Conservation (phyloP, 2,113 vertebrate species). For the Plestiodon gilberti region DNA sequence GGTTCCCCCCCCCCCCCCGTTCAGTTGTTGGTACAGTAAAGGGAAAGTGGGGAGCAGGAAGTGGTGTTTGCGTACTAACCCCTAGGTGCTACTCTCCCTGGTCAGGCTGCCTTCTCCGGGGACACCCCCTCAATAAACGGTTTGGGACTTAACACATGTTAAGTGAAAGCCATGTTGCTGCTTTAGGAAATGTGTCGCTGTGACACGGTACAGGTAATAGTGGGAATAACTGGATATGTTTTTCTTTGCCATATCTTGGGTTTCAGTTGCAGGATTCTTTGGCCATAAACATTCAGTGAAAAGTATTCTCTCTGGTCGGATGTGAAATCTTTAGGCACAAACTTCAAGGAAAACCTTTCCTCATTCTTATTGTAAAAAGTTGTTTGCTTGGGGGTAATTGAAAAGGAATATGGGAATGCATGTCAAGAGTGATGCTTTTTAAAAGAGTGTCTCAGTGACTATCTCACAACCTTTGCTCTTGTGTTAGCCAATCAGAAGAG, state of each 20-base stretch:
- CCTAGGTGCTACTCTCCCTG: too few relatives aligned
- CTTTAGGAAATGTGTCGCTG: background rate
- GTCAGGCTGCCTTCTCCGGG: too few relatives aligned
- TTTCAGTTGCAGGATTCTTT: background rate
- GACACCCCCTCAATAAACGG: background rate
- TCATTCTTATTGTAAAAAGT: background rate
- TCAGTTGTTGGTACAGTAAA: too few relatives aligned
- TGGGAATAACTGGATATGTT: background rate
- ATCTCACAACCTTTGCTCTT: background rate
- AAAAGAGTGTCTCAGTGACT: rapidly evolving
- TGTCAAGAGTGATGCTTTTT: background rate
- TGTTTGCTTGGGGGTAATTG: slow-evolving; percentile 2
- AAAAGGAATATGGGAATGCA: background rate
- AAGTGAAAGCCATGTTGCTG: background rate
- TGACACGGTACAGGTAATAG: too few relatives aligned
- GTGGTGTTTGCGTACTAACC: too few relatives aligned
- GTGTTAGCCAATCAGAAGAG: background rate
- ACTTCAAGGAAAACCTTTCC: background rate
- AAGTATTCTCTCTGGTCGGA: background rate
- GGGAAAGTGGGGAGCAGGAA: too few relatives aligned
- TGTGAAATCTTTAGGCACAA: background rate
- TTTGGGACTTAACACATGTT: background rate
- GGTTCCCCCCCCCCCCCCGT: too few relatives aligned
- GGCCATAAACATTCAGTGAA: background rate
- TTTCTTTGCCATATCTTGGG: background rate